Conservation (phyloP, 2,113 vertebrate genomes). For the Hippocampus zosterae region DNA sequence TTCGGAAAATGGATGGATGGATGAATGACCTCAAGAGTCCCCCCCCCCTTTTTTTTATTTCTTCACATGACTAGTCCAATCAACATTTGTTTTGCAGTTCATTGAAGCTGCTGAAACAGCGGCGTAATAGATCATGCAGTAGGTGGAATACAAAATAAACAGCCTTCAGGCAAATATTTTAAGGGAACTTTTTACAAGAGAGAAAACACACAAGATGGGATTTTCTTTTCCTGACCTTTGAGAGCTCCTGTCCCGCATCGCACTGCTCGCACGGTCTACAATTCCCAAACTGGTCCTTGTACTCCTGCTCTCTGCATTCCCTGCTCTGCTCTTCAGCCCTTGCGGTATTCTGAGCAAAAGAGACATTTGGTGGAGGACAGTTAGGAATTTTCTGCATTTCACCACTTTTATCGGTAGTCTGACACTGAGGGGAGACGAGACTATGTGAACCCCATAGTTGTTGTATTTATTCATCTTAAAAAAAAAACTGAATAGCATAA, state of each 20-base stretch:
- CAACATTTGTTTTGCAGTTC: slow-evolving; percentile 7
- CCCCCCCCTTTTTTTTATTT: background rate
- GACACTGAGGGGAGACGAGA: slow-evolving; percentile 20
- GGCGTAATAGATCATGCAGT: slow-evolving; percentile 18
- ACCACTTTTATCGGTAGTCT: slow-evolving; percentile 10
- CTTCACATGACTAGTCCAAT: background rate
- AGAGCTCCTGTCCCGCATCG: slow-evolving; percentile 93
- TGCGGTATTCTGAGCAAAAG: slow-evolving; percentile 69
- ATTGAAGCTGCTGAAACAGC: slow-evolving; percentile 27
- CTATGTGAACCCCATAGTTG: slow-evolving; percentile 2
- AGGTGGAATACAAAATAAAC: slow-evolving; percentile 21
- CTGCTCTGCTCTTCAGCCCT: slow-evolving; percentile 83
- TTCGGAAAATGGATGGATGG: too few species aligned
- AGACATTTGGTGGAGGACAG: slow-evolving; percentile 28
- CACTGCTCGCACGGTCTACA: slow-evolving; percentile 88
- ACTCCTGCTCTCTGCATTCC: slow-evolving; percentile 92
- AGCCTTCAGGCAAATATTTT: slow-evolving; percentile 1
- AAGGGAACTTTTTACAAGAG: background rate
- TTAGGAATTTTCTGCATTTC: slow-evolving; percentile 49
- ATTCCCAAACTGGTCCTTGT: slow-evolving; percentile 80
- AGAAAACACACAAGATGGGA: background rate
- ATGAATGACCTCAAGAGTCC: slow-evolving; percentile 23
- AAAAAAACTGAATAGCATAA: slow-evolving; percentile 16
- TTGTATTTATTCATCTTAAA: too few species aligned
- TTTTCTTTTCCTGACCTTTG: slow-evolving; percentile 76